Percentiles rank a stretch among this genome's conserved stretches.
Conservation (phyloP, 2,113 vertebrate genomes). For the Marmota monax region DNA sequence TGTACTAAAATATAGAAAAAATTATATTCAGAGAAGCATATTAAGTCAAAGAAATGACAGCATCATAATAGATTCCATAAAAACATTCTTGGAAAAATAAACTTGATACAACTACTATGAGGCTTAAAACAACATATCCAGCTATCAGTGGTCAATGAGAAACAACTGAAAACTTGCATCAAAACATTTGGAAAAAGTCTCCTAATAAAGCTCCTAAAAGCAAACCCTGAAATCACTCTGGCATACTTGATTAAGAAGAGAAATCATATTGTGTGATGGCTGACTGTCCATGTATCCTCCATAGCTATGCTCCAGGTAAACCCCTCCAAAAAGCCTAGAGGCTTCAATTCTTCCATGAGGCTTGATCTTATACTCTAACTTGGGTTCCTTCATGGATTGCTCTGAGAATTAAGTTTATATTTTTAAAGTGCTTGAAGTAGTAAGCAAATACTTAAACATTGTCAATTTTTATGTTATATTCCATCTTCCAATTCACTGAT, state of each 20-base stretch:
- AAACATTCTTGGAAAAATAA: slow-evolving; percentile 55
- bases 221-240: background rate
- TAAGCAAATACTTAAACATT: slow-evolving; percentile 26
- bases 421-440: background rate
- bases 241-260: background rate
- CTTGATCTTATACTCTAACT: background rate
- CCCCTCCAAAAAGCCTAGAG: background rate
- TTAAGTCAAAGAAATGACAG: slow-evolving; percentile 69
- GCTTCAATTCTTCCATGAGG: background rate
- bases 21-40: slow-evolving; percentile 61
- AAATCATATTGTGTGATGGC: background rate
- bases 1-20: slow-evolving; percentile 61
- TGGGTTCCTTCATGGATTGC: background rate
- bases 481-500: background rate
- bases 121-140: background rate
- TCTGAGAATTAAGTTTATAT: slow-evolving; percentile 5
- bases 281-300: no score
- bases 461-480: background rate
- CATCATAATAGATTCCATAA: slow-evolving; percentile 66
- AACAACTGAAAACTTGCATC: slow-evolving; percentile 33
- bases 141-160: background rate
- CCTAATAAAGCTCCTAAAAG: background rate
- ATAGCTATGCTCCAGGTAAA: background rate
- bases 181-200: background rate
- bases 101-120: slow-evolving; percentile 25